phyloP scores from a whole-genome alignment of 2,888 invertebrate species.

The Mesoligia furuncula region DNA sequence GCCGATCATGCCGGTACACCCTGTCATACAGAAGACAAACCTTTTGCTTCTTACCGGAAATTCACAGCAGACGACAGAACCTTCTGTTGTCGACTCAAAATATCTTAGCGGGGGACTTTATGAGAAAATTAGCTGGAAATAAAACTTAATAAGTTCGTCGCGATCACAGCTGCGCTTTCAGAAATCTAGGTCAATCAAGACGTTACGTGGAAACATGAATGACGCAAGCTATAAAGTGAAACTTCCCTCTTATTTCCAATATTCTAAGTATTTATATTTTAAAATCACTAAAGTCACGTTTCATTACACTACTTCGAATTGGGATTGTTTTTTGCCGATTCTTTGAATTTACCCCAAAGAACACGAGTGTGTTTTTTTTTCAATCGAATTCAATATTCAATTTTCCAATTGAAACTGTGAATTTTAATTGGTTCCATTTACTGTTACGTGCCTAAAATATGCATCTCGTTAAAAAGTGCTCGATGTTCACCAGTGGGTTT shows the following conservation, averaged over 20 bases:
- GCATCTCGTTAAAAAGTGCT: constrained; percentile 25
- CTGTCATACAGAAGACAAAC: neutral
- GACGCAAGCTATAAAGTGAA: too few relatives aligned
- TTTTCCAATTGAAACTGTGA: constrained; percentile 21
- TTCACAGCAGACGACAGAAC: neutral
- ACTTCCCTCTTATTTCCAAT: neutral
- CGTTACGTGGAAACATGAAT: constrained; percentile 1
- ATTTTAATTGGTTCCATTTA: constrained; percentile 44
- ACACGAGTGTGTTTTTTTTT: neutral
- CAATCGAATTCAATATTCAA: constrained; percentile 22
- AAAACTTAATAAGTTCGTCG: neutral
- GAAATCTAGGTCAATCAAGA: neutral
- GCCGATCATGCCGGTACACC: neutral
- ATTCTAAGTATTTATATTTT: neutral
- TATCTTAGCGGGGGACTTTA: neutral
- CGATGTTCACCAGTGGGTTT: neutral
- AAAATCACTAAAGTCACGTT: neutral
- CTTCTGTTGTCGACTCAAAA: neutral
- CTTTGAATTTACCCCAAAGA: neutral
- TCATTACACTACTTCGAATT: too few relatives aligned
- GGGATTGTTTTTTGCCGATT: neutral
- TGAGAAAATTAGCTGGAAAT: neutral
- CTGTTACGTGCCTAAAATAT: constrained; percentile 28
- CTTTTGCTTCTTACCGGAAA: too few relatives aligned
- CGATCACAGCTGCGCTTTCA: neutral